Conservation (phyloP, 2,888 invertebrate genomes). For the Apamea sordens region DNA sequence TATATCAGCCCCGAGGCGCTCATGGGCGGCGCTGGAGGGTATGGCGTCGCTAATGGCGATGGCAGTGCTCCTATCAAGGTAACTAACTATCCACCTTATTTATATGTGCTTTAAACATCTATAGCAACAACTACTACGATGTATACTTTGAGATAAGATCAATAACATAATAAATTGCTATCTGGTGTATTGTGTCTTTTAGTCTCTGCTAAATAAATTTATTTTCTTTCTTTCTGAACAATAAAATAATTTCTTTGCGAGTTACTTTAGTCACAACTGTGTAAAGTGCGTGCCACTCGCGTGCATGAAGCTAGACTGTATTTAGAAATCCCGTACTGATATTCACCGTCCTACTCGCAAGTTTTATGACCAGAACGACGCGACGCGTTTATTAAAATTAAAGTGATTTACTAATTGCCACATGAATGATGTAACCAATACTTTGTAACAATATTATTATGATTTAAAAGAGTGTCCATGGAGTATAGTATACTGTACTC, state of each 20-base stretch:
- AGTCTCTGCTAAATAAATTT: no score
- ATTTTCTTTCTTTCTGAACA: no score
- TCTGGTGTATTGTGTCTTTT: no score
- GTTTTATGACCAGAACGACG: not conserved
- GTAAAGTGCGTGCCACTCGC: not conserved
- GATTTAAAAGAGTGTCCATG: no score
- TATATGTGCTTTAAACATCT: not conserved
- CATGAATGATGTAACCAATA: no score
- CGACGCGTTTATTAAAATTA: no score
- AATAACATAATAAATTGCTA: not conserved
- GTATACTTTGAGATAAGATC: not conserved
- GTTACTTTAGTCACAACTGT: not conserved
- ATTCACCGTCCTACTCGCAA: not conserved
- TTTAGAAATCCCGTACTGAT: not conserved
- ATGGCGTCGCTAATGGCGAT: slow-evolving; percentile 77
- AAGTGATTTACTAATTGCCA: not conserved
- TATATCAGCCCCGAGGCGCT: slow-evolving; percentile 99
- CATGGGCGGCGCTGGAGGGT: slow-evolving; percentile 90
- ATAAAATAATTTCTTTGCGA: not conserved
- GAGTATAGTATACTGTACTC: no score
- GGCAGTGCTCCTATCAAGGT: slow-evolving; percentile 85
- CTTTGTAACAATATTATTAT: no score
- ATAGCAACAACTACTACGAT: not conserved
- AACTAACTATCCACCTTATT: not conserved
- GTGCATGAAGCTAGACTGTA: not conserved